These are phyloP conservation scores for Temnothorax nylanderi DNA, from an alignment of 1,140 invertebrate genomes.

Conservation along the genomic window DNA sequence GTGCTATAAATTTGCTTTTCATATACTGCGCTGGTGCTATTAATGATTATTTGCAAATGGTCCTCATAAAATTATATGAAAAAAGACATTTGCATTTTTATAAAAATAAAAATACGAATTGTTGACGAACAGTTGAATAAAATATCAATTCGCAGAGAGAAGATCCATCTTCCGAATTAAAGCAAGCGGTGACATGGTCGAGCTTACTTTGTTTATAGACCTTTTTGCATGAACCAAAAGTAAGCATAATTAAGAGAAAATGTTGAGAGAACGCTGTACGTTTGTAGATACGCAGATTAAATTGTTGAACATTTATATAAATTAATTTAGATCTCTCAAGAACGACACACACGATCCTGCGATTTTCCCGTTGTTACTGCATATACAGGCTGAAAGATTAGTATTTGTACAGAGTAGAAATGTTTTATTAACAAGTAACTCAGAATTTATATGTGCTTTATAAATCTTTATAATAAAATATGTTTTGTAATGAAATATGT, in stretches of 20 bases:
- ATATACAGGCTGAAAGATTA: constrained; percentile 19
- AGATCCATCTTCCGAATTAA: constrained; percentile 15
- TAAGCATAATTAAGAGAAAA: constrained; percentile 54
- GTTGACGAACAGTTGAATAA: neutral
- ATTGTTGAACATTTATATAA: constrained; percentile 45
- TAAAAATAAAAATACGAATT: neutral
- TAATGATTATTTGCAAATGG: neutral
- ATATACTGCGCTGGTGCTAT: neutral
- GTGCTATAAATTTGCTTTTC: neutral
- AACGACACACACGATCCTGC: constrained; percentile 6
- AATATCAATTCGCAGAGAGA: neutral
- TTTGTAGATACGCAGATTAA: constrained; percentile 29
- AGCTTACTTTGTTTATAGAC: constrained; percentile 13
- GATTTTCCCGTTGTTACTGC: neutral
- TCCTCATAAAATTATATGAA: neutral
- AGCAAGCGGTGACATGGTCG: neutral
- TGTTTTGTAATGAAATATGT: neutral
- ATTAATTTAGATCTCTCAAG: constrained; percentile 31
- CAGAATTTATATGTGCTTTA: neutral
- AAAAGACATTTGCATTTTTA: neutral
- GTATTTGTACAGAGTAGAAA: constrained; percentile 18
- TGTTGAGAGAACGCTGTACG: neutral
- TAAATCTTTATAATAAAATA: neutral
- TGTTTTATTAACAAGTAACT: constrained; percentile 12
- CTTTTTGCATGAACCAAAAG: constrained; percentile 14